Base-by-base conservation (phyloP, 2,888 invertebrate genomes). In the Lydus trimaculatus region DNA sequence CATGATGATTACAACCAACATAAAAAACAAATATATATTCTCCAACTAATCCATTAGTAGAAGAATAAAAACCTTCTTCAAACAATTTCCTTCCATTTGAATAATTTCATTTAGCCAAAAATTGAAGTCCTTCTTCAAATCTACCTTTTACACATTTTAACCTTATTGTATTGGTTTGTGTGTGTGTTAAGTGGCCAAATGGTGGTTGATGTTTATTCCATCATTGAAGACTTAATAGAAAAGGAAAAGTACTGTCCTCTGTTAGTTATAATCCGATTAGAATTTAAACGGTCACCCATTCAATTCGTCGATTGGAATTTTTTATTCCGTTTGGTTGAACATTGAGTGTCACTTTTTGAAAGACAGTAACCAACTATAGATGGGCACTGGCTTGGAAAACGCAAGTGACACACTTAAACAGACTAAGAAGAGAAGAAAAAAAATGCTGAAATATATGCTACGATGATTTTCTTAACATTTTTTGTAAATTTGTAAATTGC, bases 221-320 rank as follows among this genome's bases (percentile, higher is more conserved):
- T 58, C 63, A 60, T 63, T 48, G 48, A 48, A 52, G 15, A 23
- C 63, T 58, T 59, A 52, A 52, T 58, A 31, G 28, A 63, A 58
- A 61, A 15, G 11, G 56, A 33, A 25, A 56, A 36, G 66, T 48
- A 52, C 63, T 63, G 52, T 64, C 61, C 39, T 43, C 31, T 58
- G n/a, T n/a, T n/a, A n/a, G n/a, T n/a, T n/a, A n/a, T 78, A 77
- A 78, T 77, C 78, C 67, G 78, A 78, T 78, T 78, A 78, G 61
- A 72, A 73, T 74, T 73, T 74, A 70, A 73, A 72, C 73, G 74
- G 73, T 69, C 70, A 65, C 69, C 63, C 62, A 69, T 69, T 73
- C 58, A 70, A 61, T 63, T 69, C n/a, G n/a, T 71, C 67, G 69
- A 72, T 75, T 73, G 74, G 71, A 75, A 76, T 73, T 73, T 77